phyloP scores from a whole-genome alignment of 2,888 invertebrate species.

The Pheosia tremula region DNA sequence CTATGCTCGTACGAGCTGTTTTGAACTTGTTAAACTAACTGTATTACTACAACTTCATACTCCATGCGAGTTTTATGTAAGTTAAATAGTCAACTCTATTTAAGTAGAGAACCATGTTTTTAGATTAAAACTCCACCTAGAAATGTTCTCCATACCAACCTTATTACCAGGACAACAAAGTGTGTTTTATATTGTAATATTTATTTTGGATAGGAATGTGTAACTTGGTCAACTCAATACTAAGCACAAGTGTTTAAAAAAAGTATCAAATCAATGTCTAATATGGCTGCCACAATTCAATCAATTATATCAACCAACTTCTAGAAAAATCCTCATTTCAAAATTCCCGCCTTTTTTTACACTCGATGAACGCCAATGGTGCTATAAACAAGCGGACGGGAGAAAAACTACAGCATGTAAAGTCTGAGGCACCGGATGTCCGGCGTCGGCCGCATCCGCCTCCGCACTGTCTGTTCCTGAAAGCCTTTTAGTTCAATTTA shows the following conservation, averaged over 20 bases:
- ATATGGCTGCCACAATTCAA: too few species aligned
- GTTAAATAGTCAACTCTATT: constrained; percentile 19
- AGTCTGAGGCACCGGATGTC: constrained; percentile 66
- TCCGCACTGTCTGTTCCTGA: constrained; percentile 61
- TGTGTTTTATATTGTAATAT: too few species aligned
- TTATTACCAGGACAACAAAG: too few species aligned
- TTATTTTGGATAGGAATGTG: too few species aligned
- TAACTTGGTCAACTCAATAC: too few species aligned
- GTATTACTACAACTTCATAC: constrained; percentile 33
- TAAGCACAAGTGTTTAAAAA: too few species aligned
- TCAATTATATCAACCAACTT: too few species aligned
- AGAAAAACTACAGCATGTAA: constrained; percentile 62
- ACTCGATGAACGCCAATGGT: constrained; percentile 40
- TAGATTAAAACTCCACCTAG: neutral
- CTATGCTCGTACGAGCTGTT: constrained; percentile 23
- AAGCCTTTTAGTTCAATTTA: constrained; percentile 82
- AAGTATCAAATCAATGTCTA: too few species aligned
- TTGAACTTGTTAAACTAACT: constrained; percentile 22
- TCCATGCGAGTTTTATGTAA: constrained; percentile 22
- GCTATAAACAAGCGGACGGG: constrained; percentile 53
- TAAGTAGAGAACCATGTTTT: constrained; percentile 6
- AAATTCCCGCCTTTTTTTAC: constrained; percentile 22
- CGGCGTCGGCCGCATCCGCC: constrained; percentile 65
- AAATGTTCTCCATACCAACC: neutral
- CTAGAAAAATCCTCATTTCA: neutral